These are phyloP conservation scores for Hylyphantes graminicola DNA, from an alignment of 1,140 invertebrate species.

Conservation along the genomic window DNA sequence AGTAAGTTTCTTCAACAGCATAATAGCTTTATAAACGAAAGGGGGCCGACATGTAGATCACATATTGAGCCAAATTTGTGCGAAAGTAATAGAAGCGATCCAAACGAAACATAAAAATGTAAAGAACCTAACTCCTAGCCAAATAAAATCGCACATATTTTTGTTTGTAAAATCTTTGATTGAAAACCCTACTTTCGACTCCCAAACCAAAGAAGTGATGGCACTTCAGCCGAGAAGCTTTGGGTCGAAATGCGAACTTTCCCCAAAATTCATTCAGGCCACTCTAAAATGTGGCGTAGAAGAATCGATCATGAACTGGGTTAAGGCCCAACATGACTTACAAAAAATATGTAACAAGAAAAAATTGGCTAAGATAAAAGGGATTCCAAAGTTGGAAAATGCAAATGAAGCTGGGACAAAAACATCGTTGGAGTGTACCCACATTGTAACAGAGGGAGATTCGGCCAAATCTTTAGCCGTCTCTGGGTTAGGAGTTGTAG, in stretches of 20 bases:
- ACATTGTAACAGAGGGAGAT: conserved; percentile 99
- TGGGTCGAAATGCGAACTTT: conserved; percentile 91
- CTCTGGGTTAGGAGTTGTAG: too few relatives aligned
- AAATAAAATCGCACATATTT: conserved; percentile 98
- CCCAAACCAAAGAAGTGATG: conserved; percentile 94
- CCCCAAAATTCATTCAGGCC: conserved; percentile 88
- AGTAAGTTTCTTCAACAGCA: conserved; percentile 99
- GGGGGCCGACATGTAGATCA: conserved; percentile 98
- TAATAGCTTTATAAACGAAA: conserved; percentile 99
- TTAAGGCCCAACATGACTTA: conserved; percentile 89
- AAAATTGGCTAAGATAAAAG: conserved; percentile 93
- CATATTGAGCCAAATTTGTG: conserved; percentile 86
- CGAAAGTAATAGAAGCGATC: conserved; percentile 87
- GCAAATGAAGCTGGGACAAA: conserved; percentile 95
- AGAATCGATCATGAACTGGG: conserved; percentile 91
- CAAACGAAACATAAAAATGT: conserved; percentile 90
- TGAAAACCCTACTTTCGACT: conserved; percentile 99
- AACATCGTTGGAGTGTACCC: conserved; percentile 89
- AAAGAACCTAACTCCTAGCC: conserved; percentile 82
- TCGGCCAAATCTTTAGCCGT: too few relatives aligned
- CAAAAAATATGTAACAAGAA: conserved; percentile 86
- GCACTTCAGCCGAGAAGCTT: conserved; percentile 94
- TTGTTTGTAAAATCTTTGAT: conserved; percentile 97
- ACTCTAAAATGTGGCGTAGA: conserved; percentile 91
- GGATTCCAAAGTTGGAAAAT: conserved; percentile 97